Evolutionary conservation across 2,113 vertebrate genomes (phyloP), one percentile per base, ranked within the genome.

Genomic region (Xyliphius kryptos): DNA sequence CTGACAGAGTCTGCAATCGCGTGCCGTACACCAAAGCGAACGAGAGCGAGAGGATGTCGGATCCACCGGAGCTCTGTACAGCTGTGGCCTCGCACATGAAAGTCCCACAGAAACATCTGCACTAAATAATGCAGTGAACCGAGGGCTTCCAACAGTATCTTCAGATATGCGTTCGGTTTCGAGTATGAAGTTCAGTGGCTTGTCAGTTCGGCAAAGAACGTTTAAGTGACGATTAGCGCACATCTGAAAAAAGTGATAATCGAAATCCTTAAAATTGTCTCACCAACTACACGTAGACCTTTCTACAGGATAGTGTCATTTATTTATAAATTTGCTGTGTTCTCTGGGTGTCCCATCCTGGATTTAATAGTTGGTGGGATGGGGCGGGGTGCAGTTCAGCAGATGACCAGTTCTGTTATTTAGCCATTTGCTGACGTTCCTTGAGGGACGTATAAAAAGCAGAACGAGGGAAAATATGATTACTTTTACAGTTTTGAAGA

Each of bases 401-500:
- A 68, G 61, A 72, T 55, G 48, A 63, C 53, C 64, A 41, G 17
- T 19, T 47, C 51, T 61, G 56, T 48, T 61, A 56, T 67, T 53
- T 38, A 53, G 69, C 43, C 56, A 65, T 63, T 61, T 1, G 26
- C 43, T 63, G 66, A 77, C 51, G 69, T 67, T 74, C 37, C 67
- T 67, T 56, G 17, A 41, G 65, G 58, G 67, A 68, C 56, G 22
- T 57, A 61, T 71, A 63, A 74, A 70, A 55, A 38, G 14, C 70
- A 56, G 46, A 37, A 19, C 16, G 56, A 7, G 26, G 69, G 14
- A 76, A 73, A 65, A 68, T 57, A 61, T 17, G 63, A 75, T 67
- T 52, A 77, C 73, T 71, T 69, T 67, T 73, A 73, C 72, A 64
- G 80, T 77, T 78, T 66, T 74, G 74, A 32, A 80, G 74, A 76